These are phyloP conservation scores for Musca domestica DNA, from an alignment of 1,140 invertebrate genomes.

Conservation along the genomic window DNA sequence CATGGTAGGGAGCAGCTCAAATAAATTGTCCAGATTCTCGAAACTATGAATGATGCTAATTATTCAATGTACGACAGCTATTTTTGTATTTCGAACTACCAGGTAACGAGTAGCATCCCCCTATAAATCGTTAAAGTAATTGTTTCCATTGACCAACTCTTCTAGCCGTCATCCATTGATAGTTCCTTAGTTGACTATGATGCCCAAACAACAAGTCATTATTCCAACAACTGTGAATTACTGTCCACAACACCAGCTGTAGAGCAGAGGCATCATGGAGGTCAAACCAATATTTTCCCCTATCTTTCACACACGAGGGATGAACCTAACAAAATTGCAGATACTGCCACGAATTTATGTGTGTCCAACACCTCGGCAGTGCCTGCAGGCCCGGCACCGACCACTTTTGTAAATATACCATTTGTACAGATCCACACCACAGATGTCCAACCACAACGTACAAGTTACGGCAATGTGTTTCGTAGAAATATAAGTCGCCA, in stretches of 20 bases:
- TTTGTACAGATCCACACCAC: constrained; percentile 51
- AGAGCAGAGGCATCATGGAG: constrained; percentile 2
- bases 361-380: too few relatives aligned
- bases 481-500: constrained; percentile 34
- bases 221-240: not conserved
- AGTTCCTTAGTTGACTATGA: not conserved
- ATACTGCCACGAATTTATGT: not conserved
- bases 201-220: not conserved
- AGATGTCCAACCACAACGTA: constrained; percentile 40
- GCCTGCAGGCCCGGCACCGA: not conserved
- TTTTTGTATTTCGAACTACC: too few relatives aligned
- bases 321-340: not conserved
- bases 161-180: not conserved
- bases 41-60: constrained; percentile 8
- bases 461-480: constrained; percentile 43
- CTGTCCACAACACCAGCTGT: not conserved
- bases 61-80: constrained; percentile 15
- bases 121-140: too few relatives aligned
- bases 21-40: too few relatives aligned
- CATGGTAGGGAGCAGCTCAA: too few relatives aligned
- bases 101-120: too few relatives aligned
- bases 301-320: not conserved
- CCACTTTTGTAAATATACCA: constrained; percentile 30
- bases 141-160: not conserved
- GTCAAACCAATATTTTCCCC: not conserved